Evolutionary conservation across 2,113 vertebrate genomes (phyloP), one percentile per base, ranked within the genome.

Genomic region (Microtus richardsoni): DNA sequence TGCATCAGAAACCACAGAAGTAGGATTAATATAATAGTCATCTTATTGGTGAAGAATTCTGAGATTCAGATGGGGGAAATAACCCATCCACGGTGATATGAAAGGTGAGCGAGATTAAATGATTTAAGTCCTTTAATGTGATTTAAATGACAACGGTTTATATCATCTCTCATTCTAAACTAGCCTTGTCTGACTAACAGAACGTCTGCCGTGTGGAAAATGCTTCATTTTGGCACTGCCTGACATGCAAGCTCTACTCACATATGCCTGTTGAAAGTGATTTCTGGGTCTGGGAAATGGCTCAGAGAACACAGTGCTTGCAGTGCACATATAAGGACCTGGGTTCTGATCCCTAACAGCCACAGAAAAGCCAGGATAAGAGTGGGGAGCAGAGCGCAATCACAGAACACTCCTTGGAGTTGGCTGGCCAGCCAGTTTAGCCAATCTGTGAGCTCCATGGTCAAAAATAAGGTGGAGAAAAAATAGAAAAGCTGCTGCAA

Each of bases 141-240:
- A 26, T 30, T 30, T 47, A 21, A 77, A 52, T 0, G 11, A 4
- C 54, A 54, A 30, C 5, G 39, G 41, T 54, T 70, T 19, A 39
- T 11, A 17, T 62, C 39, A 13, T 10, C 2, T 36, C 39, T 33
- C 13, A 41, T 60, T 52, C 28, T 62, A 84, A 94, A 64, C 3
- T 19, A 14, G 21, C 17, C 1, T 14, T 24, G 28, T 16, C 54
- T 60, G 54, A 39, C 0, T 60, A 64, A 16, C 0, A 70, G 26
- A 60, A 30, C n/a, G 28, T 41, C 19, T 3, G 17, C 66, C 12
- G 0, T 0, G 10, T 74, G 1, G 24, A 24, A 39, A 52, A 26
- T 22, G 19, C 12, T 33, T 39, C 73, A 22, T 1, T 70, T 22
- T 26, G 19, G 11, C 36, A 60, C 49, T 60, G 13, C 6, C 52